Conservation (phyloP, 2,888 invertebrate species). For the Sphinx pinastri region DNA sequence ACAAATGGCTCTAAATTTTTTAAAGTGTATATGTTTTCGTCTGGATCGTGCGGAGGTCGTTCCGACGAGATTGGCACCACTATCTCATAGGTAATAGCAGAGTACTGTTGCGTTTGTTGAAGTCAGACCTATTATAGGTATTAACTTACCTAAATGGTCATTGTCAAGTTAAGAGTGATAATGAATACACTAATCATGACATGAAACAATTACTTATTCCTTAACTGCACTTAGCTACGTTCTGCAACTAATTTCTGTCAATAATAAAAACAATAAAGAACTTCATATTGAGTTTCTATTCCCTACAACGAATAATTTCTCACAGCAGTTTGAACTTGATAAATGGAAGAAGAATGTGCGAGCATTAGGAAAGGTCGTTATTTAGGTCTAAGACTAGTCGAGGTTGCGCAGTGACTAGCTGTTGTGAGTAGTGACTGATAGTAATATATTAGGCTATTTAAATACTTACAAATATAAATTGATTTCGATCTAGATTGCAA, state of each 20-base stretch:
- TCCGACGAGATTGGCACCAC: no score
- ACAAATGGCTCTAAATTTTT: no score
- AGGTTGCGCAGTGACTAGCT: constrained; percentile 66
- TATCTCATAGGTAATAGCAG: no score
- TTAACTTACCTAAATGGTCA: no score
- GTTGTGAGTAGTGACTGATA: constrained; percentile 54
- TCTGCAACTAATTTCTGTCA: neutral
- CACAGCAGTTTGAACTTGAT: constrained; percentile 60
- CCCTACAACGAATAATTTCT: constrained; percentile 51
- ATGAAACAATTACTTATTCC: neutral
- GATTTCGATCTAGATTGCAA: no score
- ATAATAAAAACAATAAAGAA: neutral
- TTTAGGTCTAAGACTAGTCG: constrained; percentile 54
- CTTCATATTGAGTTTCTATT: neutral
- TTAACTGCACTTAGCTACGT: neutral
- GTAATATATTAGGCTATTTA: constrained; percentile 31
- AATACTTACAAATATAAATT: no score
- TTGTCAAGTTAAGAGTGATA: no score
- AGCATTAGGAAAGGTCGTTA: constrained; percentile 69
- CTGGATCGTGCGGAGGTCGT: no score
- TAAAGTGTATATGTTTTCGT: no score
- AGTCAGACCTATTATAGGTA: no score
- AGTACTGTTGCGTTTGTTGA: no score
- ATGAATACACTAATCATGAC: no score
- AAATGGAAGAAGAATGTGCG: constrained; percentile 65